Percentiles rank a stretch among this genome's conserved stretches.
Evolutionary conservation across 1,140 invertebrate genomes (phyloP).

Genomic region (Pseudobourletiella spinata): DNA sequence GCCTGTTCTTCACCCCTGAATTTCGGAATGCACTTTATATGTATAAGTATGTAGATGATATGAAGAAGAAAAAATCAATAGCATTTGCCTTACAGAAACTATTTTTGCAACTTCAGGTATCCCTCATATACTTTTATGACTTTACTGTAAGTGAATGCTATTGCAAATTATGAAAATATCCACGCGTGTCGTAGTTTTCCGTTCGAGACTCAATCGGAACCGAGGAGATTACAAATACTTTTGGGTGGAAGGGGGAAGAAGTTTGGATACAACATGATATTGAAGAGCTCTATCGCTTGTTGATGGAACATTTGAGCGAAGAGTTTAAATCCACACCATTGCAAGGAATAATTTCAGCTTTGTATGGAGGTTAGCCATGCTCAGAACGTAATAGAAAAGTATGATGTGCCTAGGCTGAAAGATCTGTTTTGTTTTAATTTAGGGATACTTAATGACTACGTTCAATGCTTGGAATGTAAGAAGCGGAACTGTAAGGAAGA

Average conservation of each 20-base stretch:
- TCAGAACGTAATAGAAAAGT: conserved; percentile 1
- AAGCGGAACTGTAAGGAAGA: conserved; percentile 75
- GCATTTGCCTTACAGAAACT: conserved; percentile 76
- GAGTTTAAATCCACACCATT: conserved; percentile 78
- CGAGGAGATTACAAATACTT: conserved; percentile 76
- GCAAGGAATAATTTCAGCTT: conserved; percentile 67
- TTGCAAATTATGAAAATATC: too few species aligned
- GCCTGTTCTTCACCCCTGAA: conserved; percentile 89
- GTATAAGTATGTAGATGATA: conserved; percentile 65
- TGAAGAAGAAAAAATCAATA: conserved; percentile 60
- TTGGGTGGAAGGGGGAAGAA: conserved; percentile 84
- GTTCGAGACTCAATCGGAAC: conserved; percentile 68
- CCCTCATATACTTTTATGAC: background rate
- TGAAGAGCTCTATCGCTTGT: conserved; percentile 71
- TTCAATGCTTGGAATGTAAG: conserved; percentile 79
- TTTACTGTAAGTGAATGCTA: background rate
- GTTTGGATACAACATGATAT: conserved; percentile 84
- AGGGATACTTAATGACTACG: conserved; percentile 85
- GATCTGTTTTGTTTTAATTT: too few species aligned
- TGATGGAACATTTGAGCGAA: conserved; percentile 84
- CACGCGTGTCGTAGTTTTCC: conserved; percentile 54
- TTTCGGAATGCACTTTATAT: conserved; percentile 83
- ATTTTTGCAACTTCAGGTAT: conserved; percentile 67
- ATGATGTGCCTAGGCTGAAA: conserved; percentile 39
- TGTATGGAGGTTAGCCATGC: conserved; percentile 54